A percentile compares a stretch with the other conserved stretches of the same genome.
Evolutionary conservation across 2,888 invertebrate species (phyloP).

Genomic region (Cosmia pyralina): DNA sequence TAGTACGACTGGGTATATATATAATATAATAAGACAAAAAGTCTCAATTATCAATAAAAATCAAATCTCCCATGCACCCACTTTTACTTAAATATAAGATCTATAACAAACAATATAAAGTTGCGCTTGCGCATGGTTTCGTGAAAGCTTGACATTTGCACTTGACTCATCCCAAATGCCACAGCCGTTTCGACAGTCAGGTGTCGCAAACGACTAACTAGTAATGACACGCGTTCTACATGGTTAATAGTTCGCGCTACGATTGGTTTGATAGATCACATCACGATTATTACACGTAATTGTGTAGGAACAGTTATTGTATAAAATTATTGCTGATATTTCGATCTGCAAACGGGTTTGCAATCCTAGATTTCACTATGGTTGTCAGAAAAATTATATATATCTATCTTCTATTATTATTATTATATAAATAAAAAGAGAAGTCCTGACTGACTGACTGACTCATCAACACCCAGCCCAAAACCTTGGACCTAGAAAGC

Average conservation of each 20-base stretch:
- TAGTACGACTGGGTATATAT: background rate
- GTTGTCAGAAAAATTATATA: no score
- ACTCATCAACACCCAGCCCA: no score
- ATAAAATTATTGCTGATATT: slow-evolving; percentile 7
- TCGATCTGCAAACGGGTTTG: background rate
- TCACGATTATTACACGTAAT: slow-evolving; percentile 34
- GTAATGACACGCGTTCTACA: slow-evolving; percentile 46
- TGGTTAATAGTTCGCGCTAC: slow-evolving; percentile 31
- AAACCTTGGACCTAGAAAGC: no score
- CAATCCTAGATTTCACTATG: no score
- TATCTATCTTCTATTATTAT: no score
- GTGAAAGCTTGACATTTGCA: slow-evolving; percentile 78
- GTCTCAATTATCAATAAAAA: slow-evolving; percentile 29
- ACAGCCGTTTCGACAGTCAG: slow-evolving; percentile 73
- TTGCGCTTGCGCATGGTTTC: slow-evolving; percentile 37
- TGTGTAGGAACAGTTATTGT: slow-evolving; percentile 11
- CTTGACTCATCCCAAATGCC: slow-evolving; percentile 74
- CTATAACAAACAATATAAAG: slow-evolving; percentile 51
- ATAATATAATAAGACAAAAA: no score
- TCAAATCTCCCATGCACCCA: slow-evolving; percentile 3
- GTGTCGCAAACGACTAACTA: slow-evolving; percentile 62
- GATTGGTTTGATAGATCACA: slow-evolving; percentile 32
- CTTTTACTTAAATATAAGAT: slow-evolving; percentile 35
- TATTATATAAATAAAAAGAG: no score
- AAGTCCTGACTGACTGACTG: no score